Conservation (phyloP, 2,888 invertebrate species). For the Synergus gifuensis region DNA sequence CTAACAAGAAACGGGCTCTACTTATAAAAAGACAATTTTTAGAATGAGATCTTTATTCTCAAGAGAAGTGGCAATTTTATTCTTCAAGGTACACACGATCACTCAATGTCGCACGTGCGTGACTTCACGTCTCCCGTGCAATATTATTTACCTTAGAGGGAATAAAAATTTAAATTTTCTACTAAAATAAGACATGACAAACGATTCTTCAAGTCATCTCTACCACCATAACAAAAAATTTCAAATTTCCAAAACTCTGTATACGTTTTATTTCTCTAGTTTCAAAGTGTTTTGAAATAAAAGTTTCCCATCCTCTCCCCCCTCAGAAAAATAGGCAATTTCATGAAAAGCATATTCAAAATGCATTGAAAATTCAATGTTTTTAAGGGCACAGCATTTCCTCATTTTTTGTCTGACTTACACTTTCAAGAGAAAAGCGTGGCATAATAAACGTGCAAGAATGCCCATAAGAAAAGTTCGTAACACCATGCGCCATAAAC, state of each 20-base stretch:
- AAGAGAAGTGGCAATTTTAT: slow-evolving; percentile 24
- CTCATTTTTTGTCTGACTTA: slow-evolving; percentile 19
- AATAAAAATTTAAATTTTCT: slow-evolving; percentile 33
- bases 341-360: neutral
- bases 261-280: too few relatives aligned
- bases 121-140: slow-evolving; percentile 11
- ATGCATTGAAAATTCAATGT: slow-evolving; percentile 29
- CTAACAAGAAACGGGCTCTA: neutral
- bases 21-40: neutral
- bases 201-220: neutral
- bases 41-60: neutral
- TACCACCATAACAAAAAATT: neutral
- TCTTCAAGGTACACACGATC: slow-evolving; percentile 18
- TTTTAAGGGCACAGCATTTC: slow-evolving; percentile 19
- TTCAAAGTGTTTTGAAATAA: too few relatives aligned
- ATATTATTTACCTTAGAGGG: slow-evolving; percentile 6
- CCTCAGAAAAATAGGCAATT: neutral
- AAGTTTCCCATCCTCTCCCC: too few relatives aligned
- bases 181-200: neutral
- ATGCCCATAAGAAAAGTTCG: slow-evolving; percentile 41
- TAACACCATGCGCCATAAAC: slow-evolving; percentile 42
- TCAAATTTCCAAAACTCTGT: neutral
- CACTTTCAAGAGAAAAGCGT: slow-evolving; percentile 18
- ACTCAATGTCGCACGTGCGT: slow-evolving; percentile 31
- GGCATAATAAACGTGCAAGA: slow-evolving; percentile 31